Percentiles rank a stretch among this genome's conserved stretches.
phyloP scores from a whole-genome alignment of 2,888 invertebrate genomes.

The Callosobruchus maculatus region DNA sequence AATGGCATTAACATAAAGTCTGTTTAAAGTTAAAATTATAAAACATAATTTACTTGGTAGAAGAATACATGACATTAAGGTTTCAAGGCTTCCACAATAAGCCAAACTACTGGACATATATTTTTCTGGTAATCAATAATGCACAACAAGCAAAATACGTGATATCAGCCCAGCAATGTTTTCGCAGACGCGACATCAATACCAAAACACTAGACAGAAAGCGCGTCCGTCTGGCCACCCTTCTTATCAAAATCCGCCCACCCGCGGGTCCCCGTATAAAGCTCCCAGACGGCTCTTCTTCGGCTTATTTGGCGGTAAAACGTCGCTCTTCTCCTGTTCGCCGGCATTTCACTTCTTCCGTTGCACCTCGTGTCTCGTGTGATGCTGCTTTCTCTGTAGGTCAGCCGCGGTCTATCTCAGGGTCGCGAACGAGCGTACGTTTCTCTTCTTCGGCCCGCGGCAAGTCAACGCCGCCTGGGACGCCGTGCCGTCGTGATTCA shows the following conservation, averaged over 20 bases:
- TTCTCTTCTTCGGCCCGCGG: not conserved
- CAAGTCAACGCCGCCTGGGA: not conserved
- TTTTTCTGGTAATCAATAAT: too few relatives aligned
- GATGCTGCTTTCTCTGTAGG: not conserved
- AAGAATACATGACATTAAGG: too few relatives aligned
- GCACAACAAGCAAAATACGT: too few relatives aligned
- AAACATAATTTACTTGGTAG: too few relatives aligned
- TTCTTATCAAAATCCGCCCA: slow-evolving; percentile 6
- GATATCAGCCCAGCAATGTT: not conserved
- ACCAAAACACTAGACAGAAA: slow-evolving; percentile 25
- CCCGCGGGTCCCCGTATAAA: slow-evolving; percentile 35
- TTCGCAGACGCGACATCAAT: slow-evolving; percentile 4
- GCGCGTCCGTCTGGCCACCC: slow-evolving; percentile 23
- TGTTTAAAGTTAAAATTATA: too few relatives aligned
- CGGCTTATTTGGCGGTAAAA: slow-evolving; percentile 43
- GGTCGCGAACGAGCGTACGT: not conserved
- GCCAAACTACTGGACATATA: too few relatives aligned
- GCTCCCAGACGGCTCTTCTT: slow-evolving; percentile 35
- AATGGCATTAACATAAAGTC: too few relatives aligned
- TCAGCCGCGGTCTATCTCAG: not conserved
- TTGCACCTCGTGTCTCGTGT: slow-evolving; percentile 2
- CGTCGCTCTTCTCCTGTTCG: slow-evolving; percentile 34
- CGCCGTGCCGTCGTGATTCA: not conserved
- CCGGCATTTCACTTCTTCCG: slow-evolving; percentile 35
- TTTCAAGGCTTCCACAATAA: too few relatives aligned